Evolutionary conservation across 2,797 vertebrate genomes (phyloP).

Genomic region (Taeniopygia guttata): DNA sequence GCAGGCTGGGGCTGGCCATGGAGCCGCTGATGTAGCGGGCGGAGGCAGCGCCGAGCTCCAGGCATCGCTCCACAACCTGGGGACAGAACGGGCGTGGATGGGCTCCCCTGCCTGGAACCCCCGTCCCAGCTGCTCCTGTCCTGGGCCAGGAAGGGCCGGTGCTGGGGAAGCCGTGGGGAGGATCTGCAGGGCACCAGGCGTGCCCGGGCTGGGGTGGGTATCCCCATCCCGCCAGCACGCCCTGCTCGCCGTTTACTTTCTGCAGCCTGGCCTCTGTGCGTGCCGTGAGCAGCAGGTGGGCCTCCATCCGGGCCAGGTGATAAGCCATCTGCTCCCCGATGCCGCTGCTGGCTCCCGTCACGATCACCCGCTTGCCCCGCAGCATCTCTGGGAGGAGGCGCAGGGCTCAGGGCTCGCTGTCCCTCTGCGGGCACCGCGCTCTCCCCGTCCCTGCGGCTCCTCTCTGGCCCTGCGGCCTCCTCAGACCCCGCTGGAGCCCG

Average conservation of each 20-base stretch:
- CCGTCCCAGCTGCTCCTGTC: background rate
- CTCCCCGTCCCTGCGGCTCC: background rate
- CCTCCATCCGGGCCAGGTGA: slow-evolving; percentile 74
- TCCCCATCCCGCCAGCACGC: accelerated
- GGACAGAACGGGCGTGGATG: accelerated
- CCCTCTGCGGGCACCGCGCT: background rate
- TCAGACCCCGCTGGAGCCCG: background rate
- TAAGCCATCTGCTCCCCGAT: slow-evolving; percentile 77
- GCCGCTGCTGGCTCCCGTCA: slow-evolving; percentile 75
- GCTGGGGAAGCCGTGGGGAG: background rate
- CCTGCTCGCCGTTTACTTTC: slow-evolving; percentile 55
- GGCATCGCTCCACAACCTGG: slow-evolving; percentile 64
- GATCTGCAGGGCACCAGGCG: accelerated
- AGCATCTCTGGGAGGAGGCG: slow-evolving; percentile 66
- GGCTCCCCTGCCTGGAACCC: background rate
- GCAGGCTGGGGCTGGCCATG: slow-evolving; percentile 68
- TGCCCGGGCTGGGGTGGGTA: accelerated
- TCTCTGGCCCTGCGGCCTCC: background rate
- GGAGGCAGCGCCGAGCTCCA: slow-evolving; percentile 67
- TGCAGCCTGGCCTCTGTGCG: slow-evolving; percentile 64
- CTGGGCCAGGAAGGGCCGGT: accelerated
- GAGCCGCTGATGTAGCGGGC: slow-evolving; percentile 67
- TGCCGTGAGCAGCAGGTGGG: slow-evolving; percentile 71
- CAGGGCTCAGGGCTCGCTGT: accelerated
- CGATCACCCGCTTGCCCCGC: slow-evolving; percentile 70